Conservation (phyloP, 2,113 vertebrate genomes). For the Gnathonemus longibarbis region DNA sequence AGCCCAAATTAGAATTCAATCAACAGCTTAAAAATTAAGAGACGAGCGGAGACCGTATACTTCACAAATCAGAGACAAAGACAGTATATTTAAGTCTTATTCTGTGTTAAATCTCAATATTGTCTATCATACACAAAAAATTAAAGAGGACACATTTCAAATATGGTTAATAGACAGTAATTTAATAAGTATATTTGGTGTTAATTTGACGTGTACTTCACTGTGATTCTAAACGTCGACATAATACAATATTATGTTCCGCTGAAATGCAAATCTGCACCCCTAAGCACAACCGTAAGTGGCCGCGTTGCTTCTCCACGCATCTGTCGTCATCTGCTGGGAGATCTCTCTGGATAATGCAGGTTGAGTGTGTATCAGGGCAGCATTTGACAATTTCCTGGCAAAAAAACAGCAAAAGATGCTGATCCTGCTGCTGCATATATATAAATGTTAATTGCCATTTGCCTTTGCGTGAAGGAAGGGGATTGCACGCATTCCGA, state of each 20-base stretch:
- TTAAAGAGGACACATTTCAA: not conserved
- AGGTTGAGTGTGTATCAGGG: constrained; percentile 48
- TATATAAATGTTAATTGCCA: constrained; percentile 50
- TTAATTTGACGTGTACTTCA: not conserved
- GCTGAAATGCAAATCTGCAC: constrained; percentile 22
- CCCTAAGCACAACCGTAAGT: constrained; percentile 31
- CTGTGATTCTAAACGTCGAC: constrained; percentile 7
- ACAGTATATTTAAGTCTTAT: not conserved
- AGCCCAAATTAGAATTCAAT: not conserved
- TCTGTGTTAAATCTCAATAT: not conserved
- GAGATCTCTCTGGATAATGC: constrained; percentile 37
- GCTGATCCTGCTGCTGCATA: constrained; percentile 48
- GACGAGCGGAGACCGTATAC: not conserved
- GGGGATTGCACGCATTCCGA: constrained; percentile 42
- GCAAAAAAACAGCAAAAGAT: constrained; percentile 37
- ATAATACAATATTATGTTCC: constrained; percentile 6
- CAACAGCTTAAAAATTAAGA: not conserved
- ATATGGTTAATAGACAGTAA: not conserved
- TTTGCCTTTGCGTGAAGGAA: constrained; percentile 51
- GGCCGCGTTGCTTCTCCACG: constrained; percentile 4
- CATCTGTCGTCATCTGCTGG: constrained; percentile 55
- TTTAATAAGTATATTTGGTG: not conserved
- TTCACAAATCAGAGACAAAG: not conserved
- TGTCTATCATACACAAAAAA: not conserved
- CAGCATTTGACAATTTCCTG: constrained; percentile 55